Conservation (phyloP, 2,797 vertebrate genomes). For the Luscinia luscinia region DNA sequence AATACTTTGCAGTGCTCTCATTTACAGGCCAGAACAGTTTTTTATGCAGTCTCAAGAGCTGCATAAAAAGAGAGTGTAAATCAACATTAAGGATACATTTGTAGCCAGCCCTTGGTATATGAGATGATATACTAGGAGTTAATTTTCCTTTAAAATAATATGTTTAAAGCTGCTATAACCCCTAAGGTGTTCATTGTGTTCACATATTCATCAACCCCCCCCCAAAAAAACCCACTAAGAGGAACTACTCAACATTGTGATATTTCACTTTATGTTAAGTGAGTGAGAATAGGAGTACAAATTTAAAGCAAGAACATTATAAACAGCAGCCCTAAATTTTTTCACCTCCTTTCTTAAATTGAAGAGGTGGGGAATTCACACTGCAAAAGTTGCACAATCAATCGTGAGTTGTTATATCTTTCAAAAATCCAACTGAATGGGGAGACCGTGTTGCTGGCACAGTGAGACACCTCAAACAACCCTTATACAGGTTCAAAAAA, state of each 20-base stretch:
- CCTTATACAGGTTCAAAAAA: background rate
- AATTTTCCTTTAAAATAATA: background rate
- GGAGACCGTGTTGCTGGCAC: background rate
- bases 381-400: background rate
- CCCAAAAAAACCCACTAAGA: background rate
- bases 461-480: background rate
- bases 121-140: background rate
- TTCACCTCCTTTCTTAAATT: background rate
- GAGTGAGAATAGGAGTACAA: background rate
- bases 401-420: background rate
- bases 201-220: background rate
- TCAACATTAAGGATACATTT: background rate
- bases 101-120: background rate
- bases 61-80: background rate
- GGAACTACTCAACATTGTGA: background rate
- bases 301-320: background rate
- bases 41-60: background rate
- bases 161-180: background rate
- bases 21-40: background rate
- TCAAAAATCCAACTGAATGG: background rate
- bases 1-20: background rate
- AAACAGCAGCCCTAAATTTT: background rate
- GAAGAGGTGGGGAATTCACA: background rate
- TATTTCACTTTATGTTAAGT: background rate
- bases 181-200: background rate